Percentiles rank a stretch among this genome's conserved stretches.
phyloP scores from a whole-genome alignment of 2,797 vertebrate genomes.

The Microtus agrestis region DNA sequence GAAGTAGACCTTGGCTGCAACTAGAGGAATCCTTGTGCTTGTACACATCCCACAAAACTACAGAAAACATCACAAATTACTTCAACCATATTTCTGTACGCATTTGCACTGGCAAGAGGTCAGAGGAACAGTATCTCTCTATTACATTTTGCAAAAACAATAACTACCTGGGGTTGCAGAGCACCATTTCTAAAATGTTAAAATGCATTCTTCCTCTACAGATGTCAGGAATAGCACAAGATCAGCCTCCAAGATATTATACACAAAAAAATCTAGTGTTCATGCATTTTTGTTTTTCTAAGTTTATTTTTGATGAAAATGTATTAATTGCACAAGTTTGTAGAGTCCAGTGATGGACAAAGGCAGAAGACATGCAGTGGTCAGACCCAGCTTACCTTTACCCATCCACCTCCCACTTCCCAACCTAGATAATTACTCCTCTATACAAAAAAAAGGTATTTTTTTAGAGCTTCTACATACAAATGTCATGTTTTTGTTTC shows the following conservation, averaged over 20 bases:
- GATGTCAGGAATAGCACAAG: not conserved
- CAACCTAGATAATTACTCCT: not conserved
- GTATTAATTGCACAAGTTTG: not conserved
- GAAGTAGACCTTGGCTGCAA: not conserved
- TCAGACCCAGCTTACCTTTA: not conserved
- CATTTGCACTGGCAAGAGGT: not conserved
- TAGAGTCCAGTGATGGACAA: not conserved
- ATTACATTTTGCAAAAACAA: not conserved
- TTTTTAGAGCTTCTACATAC: not conserved
- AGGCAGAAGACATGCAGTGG: not conserved
- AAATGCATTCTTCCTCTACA: not conserved
- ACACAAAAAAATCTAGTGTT: not conserved
- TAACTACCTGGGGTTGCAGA: not conserved
- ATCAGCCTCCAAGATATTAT: not conserved
- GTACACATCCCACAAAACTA: slow-evolving; percentile 17
- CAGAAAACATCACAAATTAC: not conserved
- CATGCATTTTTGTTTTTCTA: not conserved
- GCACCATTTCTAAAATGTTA: not conserved
- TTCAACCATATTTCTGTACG: not conserved
- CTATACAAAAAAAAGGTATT: not conserved
- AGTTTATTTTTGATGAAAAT: not conserved
- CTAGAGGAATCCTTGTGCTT: not conserved
- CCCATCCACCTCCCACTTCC: not conserved
- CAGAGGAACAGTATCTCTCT: not conserved
- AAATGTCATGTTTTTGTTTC: not conserved